Evolutionary conservation across 2,113 vertebrate species (phyloP).

Genomic region (Spermophilus dauricus): DNA sequence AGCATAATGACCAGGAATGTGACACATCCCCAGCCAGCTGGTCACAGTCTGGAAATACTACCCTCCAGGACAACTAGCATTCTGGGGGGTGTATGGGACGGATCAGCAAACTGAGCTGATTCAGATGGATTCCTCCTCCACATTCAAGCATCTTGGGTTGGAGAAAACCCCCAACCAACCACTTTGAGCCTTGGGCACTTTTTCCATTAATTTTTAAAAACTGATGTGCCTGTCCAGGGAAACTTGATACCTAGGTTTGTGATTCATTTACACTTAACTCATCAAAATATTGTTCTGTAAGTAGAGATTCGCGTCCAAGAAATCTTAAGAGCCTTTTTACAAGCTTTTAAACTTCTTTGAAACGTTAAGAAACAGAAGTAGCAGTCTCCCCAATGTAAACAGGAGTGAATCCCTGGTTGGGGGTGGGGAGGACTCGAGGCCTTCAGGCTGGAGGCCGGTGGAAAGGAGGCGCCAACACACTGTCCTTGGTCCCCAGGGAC

Average conservation of each 20-base stretch:
- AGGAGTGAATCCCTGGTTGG: neutral
- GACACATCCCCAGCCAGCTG: neutral
- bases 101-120: neutral
- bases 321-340: constrained; percentile 72
- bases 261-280: constrained; percentile 78
- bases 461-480: neutral
- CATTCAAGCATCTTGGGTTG: constrained; percentile 8
- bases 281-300: constrained; percentile 76
- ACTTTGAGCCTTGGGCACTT: neutral
- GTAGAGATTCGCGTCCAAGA: constrained; percentile 64
- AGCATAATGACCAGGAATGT: neutral
- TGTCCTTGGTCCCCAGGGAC: neutral
- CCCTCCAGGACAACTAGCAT: neutral
- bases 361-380: constrained; percentile 35
- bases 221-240: constrained; percentile 54
- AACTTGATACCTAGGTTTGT: constrained; percentile 59
- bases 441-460: no score
- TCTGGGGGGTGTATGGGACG: rapidly evolving
- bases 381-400: constrained; percentile 44
- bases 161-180: constrained; percentile 36
- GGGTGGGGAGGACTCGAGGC: neutral
- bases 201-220: constrained; percentile 68
- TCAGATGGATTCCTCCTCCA: neutral
- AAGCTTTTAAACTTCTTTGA: constrained; percentile 68
- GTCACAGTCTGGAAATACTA: neutral